phyloP scores from a whole-genome alignment of 2,797 vertebrate species.

The Xenops minutus region DNA sequence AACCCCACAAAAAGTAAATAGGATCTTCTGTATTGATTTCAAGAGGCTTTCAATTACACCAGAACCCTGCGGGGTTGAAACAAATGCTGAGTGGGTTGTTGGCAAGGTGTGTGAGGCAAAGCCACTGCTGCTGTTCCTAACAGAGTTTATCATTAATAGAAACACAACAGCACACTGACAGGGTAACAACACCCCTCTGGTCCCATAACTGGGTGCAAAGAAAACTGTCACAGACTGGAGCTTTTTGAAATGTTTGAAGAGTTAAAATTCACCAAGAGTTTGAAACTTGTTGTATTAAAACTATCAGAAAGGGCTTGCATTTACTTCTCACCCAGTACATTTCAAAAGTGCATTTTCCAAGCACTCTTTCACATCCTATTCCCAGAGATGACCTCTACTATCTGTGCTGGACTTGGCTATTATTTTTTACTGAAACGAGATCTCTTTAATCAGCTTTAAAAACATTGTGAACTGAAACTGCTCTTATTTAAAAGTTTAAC shows the following conservation, averaged over 20 bases:
- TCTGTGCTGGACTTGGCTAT: conserved; percentile 49
- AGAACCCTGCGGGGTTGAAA: background rate
- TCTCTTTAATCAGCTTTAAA: conserved; percentile 76
- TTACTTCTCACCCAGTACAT: background rate
- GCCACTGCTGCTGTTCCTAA: background rate
- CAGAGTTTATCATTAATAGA: background rate
- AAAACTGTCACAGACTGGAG: background rate
- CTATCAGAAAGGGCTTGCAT: background rate
- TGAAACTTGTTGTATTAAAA: background rate
- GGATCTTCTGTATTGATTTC: background rate
- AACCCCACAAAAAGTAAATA: background rate
- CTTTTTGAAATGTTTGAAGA: background rate
- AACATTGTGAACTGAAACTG: conserved; percentile 73
- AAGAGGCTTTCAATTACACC: background rate
- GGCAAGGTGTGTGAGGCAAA: background rate
- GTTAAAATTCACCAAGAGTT: background rate
- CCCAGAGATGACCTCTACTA: conserved; percentile 55
- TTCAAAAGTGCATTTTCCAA: conserved; percentile 1
- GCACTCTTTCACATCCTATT: background rate
- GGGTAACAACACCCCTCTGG: background rate
- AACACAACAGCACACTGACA: background rate
- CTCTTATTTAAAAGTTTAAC: conserved; percentile 84
- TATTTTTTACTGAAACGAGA: conserved; percentile 51
- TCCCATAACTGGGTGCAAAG: background rate
- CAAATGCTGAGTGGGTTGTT: background rate